Base-by-base conservation (phyloP, 2,888 invertebrate genomes). In the Chesias legatella region DNA sequence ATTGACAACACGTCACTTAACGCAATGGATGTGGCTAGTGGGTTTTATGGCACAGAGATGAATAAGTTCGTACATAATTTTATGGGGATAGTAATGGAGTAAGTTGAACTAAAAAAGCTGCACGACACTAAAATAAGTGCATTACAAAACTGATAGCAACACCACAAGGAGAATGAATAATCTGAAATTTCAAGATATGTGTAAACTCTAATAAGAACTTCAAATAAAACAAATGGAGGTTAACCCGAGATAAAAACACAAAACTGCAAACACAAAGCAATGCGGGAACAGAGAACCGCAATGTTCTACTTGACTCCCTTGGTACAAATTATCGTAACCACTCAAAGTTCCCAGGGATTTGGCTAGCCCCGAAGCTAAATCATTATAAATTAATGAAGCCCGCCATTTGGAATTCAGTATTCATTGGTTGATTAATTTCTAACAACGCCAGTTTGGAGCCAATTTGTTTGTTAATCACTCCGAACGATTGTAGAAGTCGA, bases 301-400 rank as follows among this genome's bases (percentile, higher is more conserved):
- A 31, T 32, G 35, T 26, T 33, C 39, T 21, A 36, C 25, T 27
- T 36, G 4, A 21, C 22, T 28, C 39, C 37, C 37, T 32, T 32
- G 13, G 30, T 27, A 13, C 10, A 35, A 29, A 38, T 43, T 37
- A 45, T 44, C 41, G 34, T 39, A 50, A 46, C 46, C 37, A 31
- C 10, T 20, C 26, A 8, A 45, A 46, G 23, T 39, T 26, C 34
- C 37, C 21, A 23, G 34, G 39, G 41, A 52, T 46, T 51, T 41
- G 51, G 39, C 50, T 48, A 53, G 56, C 53, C 49, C n/a, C 53
- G 44, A 53, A 42, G 51, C 45, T 45, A 51, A 57, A 56, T 53
- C 50, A 60, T 59, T 52, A 51, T 45, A 51, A 57, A 61, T 57
- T 48, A 56, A 58, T 43, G 45, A 51, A 50, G 40, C 43, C 47